Evolutionary conservation across 2,797 vertebrate genomes (phyloP).

Genomic region (Pangasius macronema): DNA sequence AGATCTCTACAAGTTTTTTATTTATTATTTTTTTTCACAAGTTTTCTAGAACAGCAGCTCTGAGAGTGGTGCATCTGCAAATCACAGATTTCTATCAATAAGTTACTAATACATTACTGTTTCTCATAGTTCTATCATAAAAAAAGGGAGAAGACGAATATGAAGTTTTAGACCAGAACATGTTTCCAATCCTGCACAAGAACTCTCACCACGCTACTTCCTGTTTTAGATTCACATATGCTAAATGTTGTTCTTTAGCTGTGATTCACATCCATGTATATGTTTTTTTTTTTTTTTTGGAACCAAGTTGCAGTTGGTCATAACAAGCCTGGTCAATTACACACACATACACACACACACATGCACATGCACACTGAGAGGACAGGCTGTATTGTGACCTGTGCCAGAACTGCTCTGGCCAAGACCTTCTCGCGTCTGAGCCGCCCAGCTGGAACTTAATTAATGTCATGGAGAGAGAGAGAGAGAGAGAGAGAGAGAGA

Average conservation of each 20-base stretch:
- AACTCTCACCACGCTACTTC: neutral
- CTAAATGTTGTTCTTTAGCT: neutral
- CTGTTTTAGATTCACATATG: neutral
- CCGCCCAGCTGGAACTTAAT: conserved; percentile 31
- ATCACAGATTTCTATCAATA: neutral
- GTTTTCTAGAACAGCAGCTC: neutral
- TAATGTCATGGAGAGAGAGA: neutral
- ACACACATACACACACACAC: conserved; percentile 23
- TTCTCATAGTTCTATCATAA: neutral
- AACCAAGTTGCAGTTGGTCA: neutral
- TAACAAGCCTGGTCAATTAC: conserved; percentile 5
- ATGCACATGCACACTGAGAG: conserved; percentile 3
- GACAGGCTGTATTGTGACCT: conserved; percentile 19
- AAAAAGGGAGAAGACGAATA: neutral
- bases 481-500: conserved; percentile 46
- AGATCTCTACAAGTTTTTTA: no score
- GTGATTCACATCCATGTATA: neutral
- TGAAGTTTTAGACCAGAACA: neutral
- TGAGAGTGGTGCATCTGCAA: neutral
- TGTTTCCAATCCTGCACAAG: neutral
- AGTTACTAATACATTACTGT: neutral
- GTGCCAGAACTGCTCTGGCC: conserved; percentile 29
- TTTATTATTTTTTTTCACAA: no score
- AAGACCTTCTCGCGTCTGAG: conserved; percentile 5
- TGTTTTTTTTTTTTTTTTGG: neutral